Conservation (phyloP, 2,888 invertebrate species). For the Xestia ashworthii region DNA sequence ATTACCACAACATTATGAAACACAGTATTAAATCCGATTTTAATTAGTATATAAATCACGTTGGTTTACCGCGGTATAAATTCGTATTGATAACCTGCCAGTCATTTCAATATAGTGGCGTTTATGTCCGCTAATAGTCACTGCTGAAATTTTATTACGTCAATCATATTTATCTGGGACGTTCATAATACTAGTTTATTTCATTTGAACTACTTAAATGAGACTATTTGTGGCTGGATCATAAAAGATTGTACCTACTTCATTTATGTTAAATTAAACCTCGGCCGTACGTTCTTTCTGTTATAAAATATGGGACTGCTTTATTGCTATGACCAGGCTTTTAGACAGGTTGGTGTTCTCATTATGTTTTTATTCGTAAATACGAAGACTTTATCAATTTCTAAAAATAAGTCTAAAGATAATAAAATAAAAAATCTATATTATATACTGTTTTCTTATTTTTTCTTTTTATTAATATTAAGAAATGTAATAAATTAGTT, state of each 20-base stretch:
- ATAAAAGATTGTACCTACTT: conserved; percentile 7
- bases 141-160: conserved; percentile 13
- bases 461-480: too few relatives aligned
- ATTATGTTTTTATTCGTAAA: background rate
- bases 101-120: background rate
- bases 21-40: conserved; percentile 7
- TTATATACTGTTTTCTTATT: too few relatives aligned
- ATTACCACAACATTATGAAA: conserved; percentile 1
- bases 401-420: background rate
- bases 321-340: background rate
- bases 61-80: background rate
- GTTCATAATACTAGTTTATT: conserved; percentile 21
- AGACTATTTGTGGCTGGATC: conserved; percentile 10
- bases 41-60: conserved; percentile 1
- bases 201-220: conserved; percentile 7
- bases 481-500: too few relatives aligned
- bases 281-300: background rate
- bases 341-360: background rate
- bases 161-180: conserved; percentile 19
- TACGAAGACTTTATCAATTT: background rate
- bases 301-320: background rate
- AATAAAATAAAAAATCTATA: background rate
- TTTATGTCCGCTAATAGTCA: background rate
- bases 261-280: background rate
- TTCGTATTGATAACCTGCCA: conserved; percentile 8